These are phyloP conservation scores for Meriones psammophilus DNA, from an alignment of 2,797 vertebrate genomes.

Conservation along the genomic window DNA sequence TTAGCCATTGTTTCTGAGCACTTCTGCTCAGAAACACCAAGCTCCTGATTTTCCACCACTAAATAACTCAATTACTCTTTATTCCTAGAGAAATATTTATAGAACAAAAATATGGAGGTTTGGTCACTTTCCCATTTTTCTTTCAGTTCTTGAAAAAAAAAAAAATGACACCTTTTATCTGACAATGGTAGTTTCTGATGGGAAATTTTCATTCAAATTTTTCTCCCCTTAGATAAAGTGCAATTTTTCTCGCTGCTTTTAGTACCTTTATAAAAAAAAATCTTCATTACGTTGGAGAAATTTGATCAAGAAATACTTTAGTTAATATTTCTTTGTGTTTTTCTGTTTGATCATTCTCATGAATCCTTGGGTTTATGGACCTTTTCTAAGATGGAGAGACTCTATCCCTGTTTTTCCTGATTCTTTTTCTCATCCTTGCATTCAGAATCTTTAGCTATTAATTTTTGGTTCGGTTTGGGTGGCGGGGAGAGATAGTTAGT, in stretches of 20 bases:
- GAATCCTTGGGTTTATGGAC: background rate
- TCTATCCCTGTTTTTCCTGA: background rate
- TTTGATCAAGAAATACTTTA: background rate
- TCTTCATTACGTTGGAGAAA: constrained; percentile 29
- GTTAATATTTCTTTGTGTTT: background rate
- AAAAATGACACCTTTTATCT: background rate
- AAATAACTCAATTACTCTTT: background rate
- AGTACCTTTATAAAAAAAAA: background rate
- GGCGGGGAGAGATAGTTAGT: background rate
- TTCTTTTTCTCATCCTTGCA: background rate
- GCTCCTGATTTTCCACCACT: background rate
- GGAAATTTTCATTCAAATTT: background rate
- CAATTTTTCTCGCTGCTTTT: background rate
- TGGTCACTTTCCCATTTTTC: background rate
- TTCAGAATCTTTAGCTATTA: background rate
- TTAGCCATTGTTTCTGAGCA: background rate
- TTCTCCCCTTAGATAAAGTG: background rate
- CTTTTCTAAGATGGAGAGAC: background rate
- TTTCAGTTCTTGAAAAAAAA: background rate
- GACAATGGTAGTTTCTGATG: background rate
- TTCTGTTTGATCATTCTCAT: background rate
- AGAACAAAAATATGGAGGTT: background rate
- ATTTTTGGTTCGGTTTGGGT: background rate
- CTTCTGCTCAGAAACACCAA: background rate
- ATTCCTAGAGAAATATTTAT: background rate